A percentile compares a stretch with the other conserved stretches of the same genome.
phyloP scores from a whole-genome alignment of 2,113 vertebrate species.

The Thalassoma bifasciatum region DNA sequence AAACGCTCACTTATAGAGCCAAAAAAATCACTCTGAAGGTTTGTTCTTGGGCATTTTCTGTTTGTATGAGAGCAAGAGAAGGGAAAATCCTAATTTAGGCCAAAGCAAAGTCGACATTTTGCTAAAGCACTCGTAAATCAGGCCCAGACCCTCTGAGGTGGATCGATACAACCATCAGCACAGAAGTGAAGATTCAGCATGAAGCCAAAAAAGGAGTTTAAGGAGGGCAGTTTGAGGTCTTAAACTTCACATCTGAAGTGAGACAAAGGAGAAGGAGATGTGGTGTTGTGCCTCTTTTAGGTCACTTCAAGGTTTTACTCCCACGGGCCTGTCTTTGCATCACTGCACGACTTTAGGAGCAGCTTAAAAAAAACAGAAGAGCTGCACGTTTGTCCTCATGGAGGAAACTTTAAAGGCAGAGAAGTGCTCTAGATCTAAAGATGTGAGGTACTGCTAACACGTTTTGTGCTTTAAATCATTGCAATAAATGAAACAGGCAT shows the following conservation, averaged over 20 bases:
- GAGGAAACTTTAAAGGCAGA: conserved; percentile 38
- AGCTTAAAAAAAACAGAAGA: conserved; percentile 29
- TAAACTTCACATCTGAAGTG: conserved; percentile 7
- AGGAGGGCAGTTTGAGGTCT: background rate
- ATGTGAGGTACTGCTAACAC: conserved; percentile 2
- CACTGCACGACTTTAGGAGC: conserved; percentile 22
- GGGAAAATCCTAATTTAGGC: background rate
- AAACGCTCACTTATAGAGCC: no score
- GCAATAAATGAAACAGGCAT: background rate
- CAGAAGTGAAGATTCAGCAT: background rate
- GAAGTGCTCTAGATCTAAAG: conserved; percentile 1
- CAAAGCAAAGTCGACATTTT: background rate
- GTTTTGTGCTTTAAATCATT: background rate
- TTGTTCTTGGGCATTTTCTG: no score
- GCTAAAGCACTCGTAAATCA: no score
- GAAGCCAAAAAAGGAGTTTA: background rate
- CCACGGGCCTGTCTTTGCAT: conserved; percentile 45
- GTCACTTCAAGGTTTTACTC: conserved; percentile 54
- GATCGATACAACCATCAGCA: background rate
- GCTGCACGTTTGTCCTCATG: conserved; percentile 57
- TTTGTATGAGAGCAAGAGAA: background rate
- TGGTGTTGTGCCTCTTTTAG: conserved; percentile 41
- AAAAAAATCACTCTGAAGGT: no score
- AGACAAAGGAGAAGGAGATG: conserved; percentile 31
- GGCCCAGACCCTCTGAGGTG: no score